phyloP scores from a whole-genome alignment of 2,797 vertebrate species.

The Pantherophis alleghaniensis region DNA sequence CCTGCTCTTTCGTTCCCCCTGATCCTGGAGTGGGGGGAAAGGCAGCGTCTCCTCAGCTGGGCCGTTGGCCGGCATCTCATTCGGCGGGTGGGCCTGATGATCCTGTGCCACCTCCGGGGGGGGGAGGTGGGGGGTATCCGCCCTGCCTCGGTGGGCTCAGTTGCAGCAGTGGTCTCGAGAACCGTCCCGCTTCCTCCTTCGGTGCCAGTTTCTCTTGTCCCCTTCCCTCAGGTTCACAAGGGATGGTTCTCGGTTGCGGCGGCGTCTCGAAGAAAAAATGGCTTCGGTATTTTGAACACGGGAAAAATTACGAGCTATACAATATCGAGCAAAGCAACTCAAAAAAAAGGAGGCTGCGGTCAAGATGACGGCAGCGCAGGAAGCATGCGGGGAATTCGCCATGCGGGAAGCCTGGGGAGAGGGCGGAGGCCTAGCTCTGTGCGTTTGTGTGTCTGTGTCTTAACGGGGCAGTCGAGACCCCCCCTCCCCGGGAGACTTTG shows the following conservation, averaged over 20 bases:
- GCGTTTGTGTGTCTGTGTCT: not conserved
- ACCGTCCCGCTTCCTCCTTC: slow-evolving; percentile 55
- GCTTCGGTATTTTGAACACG: slow-evolving; percentile 64
- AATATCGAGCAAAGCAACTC: slow-evolving; percentile 72
- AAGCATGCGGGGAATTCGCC: slow-evolving; percentile 71
- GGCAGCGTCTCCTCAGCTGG: not conserved
- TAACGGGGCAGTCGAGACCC: not conserved
- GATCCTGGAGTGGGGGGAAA: not conserved
- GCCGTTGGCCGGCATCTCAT: not conserved
- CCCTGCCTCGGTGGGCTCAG: slow-evolving; percentile 48
- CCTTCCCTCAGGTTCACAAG: slow-evolving; percentile 52
- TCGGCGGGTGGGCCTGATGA: not conserved
- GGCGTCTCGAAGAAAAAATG: slow-evolving; percentile 56
- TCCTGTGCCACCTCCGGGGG: not conserved
- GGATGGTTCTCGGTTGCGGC: slow-evolving; percentile 59
- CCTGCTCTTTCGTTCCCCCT: not conserved
- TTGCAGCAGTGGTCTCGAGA: slow-evolving; percentile 67
- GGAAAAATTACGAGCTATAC: slow-evolving; percentile 59
- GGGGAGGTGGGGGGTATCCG: not conserved
- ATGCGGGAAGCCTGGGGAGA: slow-evolving; percentile 71
- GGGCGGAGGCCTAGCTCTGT: not conserved
- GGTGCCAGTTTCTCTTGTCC: slow-evolving; percentile 43
- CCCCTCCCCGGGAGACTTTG: not conserved
- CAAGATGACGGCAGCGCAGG: slow-evolving; percentile 68
- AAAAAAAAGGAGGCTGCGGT: slow-evolving; percentile 63